Evolutionary conservation across 2,888 invertebrate species (phyloP).

Genomic region (Micropterix aruncella): DNA sequence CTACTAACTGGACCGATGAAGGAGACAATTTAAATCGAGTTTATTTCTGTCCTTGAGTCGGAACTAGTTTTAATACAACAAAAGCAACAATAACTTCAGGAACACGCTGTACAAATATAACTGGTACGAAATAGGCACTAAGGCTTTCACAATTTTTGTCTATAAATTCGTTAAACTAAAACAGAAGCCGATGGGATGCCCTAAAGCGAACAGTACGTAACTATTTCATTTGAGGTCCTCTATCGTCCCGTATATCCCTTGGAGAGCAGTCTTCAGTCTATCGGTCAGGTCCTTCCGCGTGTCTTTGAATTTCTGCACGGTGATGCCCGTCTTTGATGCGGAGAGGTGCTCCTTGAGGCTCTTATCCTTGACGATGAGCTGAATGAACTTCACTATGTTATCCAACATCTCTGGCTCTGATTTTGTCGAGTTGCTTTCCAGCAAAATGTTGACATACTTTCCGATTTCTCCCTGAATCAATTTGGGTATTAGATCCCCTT

Average conservation of each 20-base stretch:
- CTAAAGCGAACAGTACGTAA: too few relatives aligned
- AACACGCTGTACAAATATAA: too few relatives aligned
- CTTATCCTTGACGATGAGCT: constrained; percentile 27
- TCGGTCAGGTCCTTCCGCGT: constrained; percentile 23
- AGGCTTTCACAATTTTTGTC: too few relatives aligned
- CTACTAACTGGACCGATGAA: too few relatives aligned
- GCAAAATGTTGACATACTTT: constrained; percentile 30
- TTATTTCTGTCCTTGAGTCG: too few relatives aligned
- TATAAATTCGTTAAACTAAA: too few relatives aligned
- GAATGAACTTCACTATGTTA: constrained; percentile 34
- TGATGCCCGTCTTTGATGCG: constrained; percentile 5
- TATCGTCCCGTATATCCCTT: background rate
- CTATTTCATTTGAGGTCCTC: background rate
- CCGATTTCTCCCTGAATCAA: constrained; percentile 37
- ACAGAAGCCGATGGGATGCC: too few relatives aligned
- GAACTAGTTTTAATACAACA: too few relatives aligned
- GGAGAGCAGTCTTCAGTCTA: background rate
- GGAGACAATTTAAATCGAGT: too few relatives aligned
- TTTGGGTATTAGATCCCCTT: constrained; percentile 21
- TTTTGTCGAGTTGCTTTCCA: constrained; percentile 32
- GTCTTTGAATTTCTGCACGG: constrained; percentile 23
- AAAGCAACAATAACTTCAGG: too few relatives aligned
- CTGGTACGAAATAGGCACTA: too few relatives aligned
- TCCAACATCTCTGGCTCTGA: constrained; percentile 35
- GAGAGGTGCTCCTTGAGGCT: constrained; percentile 8